Conservation (phyloP, 2,113 vertebrate genomes). For the Lepus americanus region DNA sequence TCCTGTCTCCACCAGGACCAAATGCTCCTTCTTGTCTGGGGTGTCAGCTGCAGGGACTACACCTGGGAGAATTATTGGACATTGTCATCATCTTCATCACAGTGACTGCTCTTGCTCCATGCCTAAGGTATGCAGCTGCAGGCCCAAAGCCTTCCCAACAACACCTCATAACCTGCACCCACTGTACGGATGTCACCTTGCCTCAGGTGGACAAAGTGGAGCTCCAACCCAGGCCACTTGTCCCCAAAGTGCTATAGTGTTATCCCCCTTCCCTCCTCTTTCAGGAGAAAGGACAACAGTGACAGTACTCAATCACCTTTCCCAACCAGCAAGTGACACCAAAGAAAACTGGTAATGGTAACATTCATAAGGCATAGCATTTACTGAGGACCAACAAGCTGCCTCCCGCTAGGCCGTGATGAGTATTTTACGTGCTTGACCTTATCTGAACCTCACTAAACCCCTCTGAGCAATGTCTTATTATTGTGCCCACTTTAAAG, state of each 20-base stretch:
- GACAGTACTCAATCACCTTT: neutral
- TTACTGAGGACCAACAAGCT: neutral
- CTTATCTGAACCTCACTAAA: slow-evolving; percentile 42
- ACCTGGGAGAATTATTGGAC: slow-evolving; percentile 84
- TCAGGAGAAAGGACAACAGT: neutral
- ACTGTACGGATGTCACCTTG: too few species aligned
- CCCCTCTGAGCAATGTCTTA: neutral
- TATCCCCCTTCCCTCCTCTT: slow-evolving; percentile 32
- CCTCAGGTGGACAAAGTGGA: neutral
- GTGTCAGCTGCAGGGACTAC: slow-evolving; percentile 90
- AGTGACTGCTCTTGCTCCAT: slow-evolving; percentile 16
- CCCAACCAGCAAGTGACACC: neutral
- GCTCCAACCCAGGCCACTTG: slow-evolving; percentile 14
- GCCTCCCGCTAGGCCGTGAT: neutral
- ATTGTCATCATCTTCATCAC: neutral
- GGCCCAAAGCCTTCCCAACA: neutral
- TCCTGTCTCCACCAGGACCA: slow-evolving; percentile 97
- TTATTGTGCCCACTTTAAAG: slow-evolving; percentile 25
- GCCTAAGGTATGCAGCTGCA: neutral
- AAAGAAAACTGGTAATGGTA: neutral
- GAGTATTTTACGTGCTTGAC: neutral
- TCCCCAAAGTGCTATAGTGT: slow-evolving; percentile 30
- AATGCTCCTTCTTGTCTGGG: slow-evolving; percentile 95
- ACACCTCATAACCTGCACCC: neutral
- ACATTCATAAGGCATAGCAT: neutral